phyloP scores from a whole-genome alignment of 2,113 vertebrate species.

The Alectura lathami region DNA sequence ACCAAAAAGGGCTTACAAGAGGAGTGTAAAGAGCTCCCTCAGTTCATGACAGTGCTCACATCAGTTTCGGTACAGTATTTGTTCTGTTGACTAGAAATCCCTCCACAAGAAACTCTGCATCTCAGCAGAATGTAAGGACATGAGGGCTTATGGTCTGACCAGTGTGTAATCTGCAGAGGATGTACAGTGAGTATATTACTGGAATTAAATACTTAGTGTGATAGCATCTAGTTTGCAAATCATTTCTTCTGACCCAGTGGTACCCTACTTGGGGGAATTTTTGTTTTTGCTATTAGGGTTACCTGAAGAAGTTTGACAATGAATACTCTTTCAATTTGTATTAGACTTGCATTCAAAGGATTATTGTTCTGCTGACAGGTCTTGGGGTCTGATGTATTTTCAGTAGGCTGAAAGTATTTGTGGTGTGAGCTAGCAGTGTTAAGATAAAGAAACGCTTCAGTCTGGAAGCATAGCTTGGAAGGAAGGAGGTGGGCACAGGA shows the following conservation, averaged over 20 bases:
- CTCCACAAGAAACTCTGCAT: background rate
- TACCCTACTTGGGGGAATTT: background rate
- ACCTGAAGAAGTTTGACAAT: background rate
- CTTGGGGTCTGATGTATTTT: background rate
- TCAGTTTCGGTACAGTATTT: fast-evolving
- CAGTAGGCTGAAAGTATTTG: background rate
- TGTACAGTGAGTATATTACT: background rate
- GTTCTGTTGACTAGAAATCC: too few relatives aligned
- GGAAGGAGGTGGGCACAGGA: background rate
- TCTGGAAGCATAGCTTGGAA: background rate
- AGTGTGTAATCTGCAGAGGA: background rate
- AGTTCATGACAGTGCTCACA: fast-evolving
- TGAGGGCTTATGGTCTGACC: background rate
- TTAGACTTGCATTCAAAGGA: background rate
- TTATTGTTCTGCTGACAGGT: background rate
- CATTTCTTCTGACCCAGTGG: background rate
- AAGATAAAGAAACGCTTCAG: background rate
- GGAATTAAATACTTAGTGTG: background rate
- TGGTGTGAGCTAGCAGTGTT: background rate
- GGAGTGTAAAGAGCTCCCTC: background rate
- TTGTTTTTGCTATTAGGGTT: background rate
- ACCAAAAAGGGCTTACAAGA: background rate
- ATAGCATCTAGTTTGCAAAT: background rate
- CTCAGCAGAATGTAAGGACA: background rate
- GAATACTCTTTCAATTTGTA: background rate